Evolutionary conservation across 2,797 vertebrate species (phyloP).

Genomic region (Coendou prehensilis): DNA sequence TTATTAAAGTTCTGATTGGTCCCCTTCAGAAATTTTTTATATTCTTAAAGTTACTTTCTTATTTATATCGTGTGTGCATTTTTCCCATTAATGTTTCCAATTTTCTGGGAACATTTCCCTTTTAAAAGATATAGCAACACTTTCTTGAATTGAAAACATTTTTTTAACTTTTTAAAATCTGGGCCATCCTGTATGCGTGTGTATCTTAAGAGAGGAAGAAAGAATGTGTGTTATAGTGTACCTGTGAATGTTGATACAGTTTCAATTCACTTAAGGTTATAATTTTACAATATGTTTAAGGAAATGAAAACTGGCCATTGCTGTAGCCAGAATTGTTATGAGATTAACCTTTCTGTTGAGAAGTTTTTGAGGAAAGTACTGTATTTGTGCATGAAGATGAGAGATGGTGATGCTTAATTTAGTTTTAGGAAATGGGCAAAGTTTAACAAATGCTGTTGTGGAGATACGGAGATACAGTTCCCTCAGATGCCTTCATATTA

Average conservation of each 20-base stretch:
- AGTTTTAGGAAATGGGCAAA: background rate
- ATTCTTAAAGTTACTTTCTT: conserved; percentile 76
- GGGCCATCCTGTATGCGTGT: conserved; percentile 27
- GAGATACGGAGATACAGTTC: background rate
- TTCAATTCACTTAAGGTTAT: conserved; percentile 56
- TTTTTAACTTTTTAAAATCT: conserved; percentile 59
- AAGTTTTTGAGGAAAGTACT: conserved; percentile 53
- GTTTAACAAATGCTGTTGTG: background rate
- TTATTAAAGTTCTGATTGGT: conserved; percentile 69
- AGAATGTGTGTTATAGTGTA: conserved; percentile 63
- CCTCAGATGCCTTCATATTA: background rate
- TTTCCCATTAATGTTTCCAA: conserved; percentile 70
- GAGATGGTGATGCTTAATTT: background rate
- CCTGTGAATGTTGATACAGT: conserved; percentile 43
- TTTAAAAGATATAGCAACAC: conserved; percentile 72
- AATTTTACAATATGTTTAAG: conserved; percentile 49
- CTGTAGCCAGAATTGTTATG: background rate
- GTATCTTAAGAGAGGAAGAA: conserved; percentile 68
- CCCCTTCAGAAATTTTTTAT: conserved; percentile 79
- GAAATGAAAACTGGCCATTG: conserved; percentile 31
- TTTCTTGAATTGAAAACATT: conserved; percentile 64
- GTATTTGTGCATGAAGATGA: background rate
- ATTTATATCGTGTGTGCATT: conserved; percentile 81
- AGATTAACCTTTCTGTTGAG: conserved; percentile 27
- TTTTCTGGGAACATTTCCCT: conserved; percentile 70